Base-by-base conservation (phyloP, 2,113 vertebrate genomes). In the Pollachius pollachius region DNA sequence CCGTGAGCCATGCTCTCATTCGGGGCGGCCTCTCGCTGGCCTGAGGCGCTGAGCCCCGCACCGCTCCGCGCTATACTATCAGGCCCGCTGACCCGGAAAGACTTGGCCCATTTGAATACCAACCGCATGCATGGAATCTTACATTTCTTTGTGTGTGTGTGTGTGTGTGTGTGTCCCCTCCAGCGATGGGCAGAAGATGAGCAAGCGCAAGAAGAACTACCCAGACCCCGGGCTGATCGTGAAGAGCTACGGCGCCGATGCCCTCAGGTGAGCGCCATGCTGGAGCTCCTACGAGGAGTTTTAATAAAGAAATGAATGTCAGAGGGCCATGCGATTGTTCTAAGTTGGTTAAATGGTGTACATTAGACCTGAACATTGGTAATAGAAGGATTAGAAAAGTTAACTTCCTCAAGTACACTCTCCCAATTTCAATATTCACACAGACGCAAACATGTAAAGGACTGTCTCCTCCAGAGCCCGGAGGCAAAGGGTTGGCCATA, bases 171-270 rank as follows among this genome's bases (percentile, higher is more conserved):
- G 67, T 75, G 54, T 23, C 65, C 80, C 81, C 73, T 62, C 62
- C 82, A 99, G 97, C 73, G 97, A 99, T 90, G 97, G 97, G 68
- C 97, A 99, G 80, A 99, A 99, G 90, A 99, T 99, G 97, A 98
- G 96, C 88, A 99, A 99, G 84, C 94, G 96, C 41, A 99, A 99
- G 90, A 99, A 98, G 94, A 99, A 99, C 85, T 99, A 99, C 57
- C 97, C 97, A 0, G 97, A 99, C 76, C 97, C 97, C 0, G 81
- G 88, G 69, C 72, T 87, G 5, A 81, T 99, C 69, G 95, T 99
- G 77, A 85, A 94, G 69, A 93, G 62, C 78, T 98, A 98, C 0
- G 97, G 96, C 59, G 96, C 97, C 0, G 97, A 99, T 81, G 96
- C 97, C 13, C 94, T 99, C 78, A 95, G 97, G 97, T 99, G 78